Base-by-base conservation (phyloP, 2,888 invertebrate genomes). In the Callinectes sapidus region DNA sequence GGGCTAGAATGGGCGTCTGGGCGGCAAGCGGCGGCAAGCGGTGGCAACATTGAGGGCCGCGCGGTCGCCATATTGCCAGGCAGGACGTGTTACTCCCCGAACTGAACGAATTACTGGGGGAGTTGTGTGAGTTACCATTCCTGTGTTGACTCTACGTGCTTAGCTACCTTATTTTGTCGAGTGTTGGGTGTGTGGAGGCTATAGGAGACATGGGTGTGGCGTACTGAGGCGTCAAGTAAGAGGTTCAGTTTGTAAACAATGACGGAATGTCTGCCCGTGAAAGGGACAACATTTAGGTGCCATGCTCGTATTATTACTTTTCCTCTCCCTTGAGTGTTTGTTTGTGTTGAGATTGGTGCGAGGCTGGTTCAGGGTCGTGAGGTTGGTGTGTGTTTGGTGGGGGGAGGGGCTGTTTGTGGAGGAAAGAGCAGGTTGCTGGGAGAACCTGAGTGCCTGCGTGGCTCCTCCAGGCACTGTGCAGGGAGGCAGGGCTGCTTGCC, bases 41-140 rank as follows among this genome's bases (percentile, higher is more conserved):
- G n/a, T n/a, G 16, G 16, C n/a, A 16, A 85, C 39, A 85, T 16
- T 85, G 23, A 42, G 48, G 18, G 8, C 86, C 39, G 8, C 18
- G 35, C n/a, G 28, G 86, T 87, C 87, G 28, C 54, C 87, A 87
- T 87, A 87, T 54, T 87, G 87, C 48, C 28, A 87, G 28, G 71
- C 23, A 71, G 61, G 5, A 23, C 23, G 71, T 71, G 71, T 61
- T 10, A 61, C 61, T 23, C 61, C 18, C 61, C 61, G 23, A 23
- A 71, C 35, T 23, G 5, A 23, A 3, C 86, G 16, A 39, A 35
- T 39, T n/a, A 86, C 39, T n/a, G 71, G 71, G 71, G 71, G 71
- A 2, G 13, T 71, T n/a, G 28, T 71, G 71, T 71, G 28, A 71
- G 71, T 71, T n/a, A 28, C n/a, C 8, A 71, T 71, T n/a, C 28